Conservation (phyloP, 2,113 vertebrate genomes). For the Emydocephalus ijimae region DNA sequence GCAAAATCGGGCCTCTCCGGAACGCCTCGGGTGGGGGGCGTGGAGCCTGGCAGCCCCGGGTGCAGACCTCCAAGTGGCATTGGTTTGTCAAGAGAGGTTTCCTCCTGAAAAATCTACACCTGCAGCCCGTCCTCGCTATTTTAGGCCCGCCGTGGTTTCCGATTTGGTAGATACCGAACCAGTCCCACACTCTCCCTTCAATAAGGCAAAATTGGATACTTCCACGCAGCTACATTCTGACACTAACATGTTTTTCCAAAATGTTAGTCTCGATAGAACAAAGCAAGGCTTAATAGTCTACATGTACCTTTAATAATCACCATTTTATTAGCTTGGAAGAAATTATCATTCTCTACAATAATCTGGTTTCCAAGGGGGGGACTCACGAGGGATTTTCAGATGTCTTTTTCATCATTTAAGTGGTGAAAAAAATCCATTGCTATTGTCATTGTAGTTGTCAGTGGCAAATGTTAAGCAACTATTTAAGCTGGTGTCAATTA, state of each 20-base stretch:
- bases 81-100: background rate
- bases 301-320: background rate
- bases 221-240: background rate
- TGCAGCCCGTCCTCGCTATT: background rate
- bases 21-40: constrained; percentile 73
- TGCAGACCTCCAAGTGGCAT: background rate
- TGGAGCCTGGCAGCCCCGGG: constrained; percentile 50
- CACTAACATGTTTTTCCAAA: background rate
- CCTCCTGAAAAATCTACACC: background rate
- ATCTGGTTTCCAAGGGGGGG: background rate
- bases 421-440: background rate
- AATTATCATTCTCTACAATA: background rate
- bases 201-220: fast-evolving
- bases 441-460: background rate
- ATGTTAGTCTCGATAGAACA: background rate
- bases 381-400: background rate
- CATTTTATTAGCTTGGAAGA: background rate
- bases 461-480: background rate
- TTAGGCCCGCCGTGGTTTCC: background rate
- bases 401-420: background rate
- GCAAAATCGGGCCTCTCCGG: constrained; percentile 52
- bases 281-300: background rate
- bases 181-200: background rate
- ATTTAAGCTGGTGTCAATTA: background rate
- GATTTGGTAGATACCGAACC: background rate